These are phyloP conservation scores for Cryptocheilus praepositus DNA, from an alignment of 2,888 invertebrate genomes.

Conservation along the genomic window DNA sequence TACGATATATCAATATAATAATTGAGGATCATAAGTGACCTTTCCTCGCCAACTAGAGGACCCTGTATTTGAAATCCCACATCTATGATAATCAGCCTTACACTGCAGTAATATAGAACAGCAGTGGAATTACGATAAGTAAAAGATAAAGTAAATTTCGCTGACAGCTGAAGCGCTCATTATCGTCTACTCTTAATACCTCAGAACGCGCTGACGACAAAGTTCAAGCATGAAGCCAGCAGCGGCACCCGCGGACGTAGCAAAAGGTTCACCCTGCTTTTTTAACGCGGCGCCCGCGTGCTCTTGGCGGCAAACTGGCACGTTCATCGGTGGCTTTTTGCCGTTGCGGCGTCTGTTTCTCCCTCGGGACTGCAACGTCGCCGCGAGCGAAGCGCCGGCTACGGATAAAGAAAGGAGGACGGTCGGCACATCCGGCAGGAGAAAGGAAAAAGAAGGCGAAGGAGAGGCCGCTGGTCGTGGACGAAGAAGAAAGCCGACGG, in stretches of 20 bases:
- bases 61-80: too few relatives aligned
- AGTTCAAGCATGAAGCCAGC: constrained; percentile 10
- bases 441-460: constrained; percentile 3
- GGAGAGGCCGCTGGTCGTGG: not conserved
- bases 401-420: constrained; percentile 28
- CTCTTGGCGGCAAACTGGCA: constrained; percentile 32
- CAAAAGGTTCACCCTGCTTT: constrained; percentile 42
- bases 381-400: constrained; percentile 23
- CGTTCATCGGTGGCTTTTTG: constrained; percentile 43
- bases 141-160: too few relatives aligned
- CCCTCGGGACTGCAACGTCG: constrained; percentile 28
- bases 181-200: constrained; percentile 26
- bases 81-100: too few relatives aligned
- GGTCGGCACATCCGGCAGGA: constrained; percentile 23
- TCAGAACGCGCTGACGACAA: constrained; percentile 8
- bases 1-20: too few relatives aligned
- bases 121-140: too few relatives aligned
- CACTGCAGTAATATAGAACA: too few relatives aligned
- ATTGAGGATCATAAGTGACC: too few relatives aligned
- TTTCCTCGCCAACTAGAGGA: too few relatives aligned
- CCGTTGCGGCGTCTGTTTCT: constrained; percentile 25
- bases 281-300: constrained; percentile 41
- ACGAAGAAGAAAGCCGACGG: constrained; percentile 16
- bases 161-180: constrained; percentile 7
- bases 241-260: constrained; percentile 36